Evolutionary conservation across 2,888 invertebrate species (phyloP), one percentile per base, ranked within the genome.

Genomic region (Uloborus plumipes): DNA sequence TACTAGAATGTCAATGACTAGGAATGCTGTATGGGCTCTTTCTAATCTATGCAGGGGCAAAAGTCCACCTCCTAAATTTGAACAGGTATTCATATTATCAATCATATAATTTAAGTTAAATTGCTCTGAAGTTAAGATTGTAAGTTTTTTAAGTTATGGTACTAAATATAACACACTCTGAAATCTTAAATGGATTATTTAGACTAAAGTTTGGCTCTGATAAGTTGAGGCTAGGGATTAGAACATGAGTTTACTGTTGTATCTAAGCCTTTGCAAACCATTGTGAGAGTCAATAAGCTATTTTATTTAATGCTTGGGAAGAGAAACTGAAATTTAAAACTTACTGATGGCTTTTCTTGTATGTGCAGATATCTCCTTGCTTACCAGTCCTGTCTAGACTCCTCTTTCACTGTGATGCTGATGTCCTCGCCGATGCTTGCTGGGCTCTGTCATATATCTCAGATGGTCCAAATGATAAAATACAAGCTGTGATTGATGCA

Each of bases 41-140:
- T 98, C 98, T 62, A 99, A 99, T 91, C 91, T 99, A 86, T 99
- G 98, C 89, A 93, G 99, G 88, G 98, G 99, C 75, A 99, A 99
- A 91, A 97, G 94, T 90, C 99, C 99, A 55, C 94, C 97, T 0
- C 96, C 98, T 9, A 95, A 95, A 88, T 98, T 98, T 88, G 90
- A 92, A 79, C 93, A 94, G 90, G 95, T 95, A 85, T 85, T 71
- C 47, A 0, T 39, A 16, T 65, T 49, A 18, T 49, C 14, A 14
- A 15, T 47, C 39, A 20, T 49, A 18, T 20, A 1, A 22, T 61
- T 61, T 61, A 61, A 61, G 26, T 39, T 7, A 39, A 39, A 39
- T 39, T 39, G 39, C 39, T 39, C 11, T 39, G 1, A 39, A 1
- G 1, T 11, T 7, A 6, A 39, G 39, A 1, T 39, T 39, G 39